These are phyloP conservation scores for Ellobius talpinus DNA, from an alignment of 2,113 vertebrate genomes.

Conservation along the genomic window DNA sequence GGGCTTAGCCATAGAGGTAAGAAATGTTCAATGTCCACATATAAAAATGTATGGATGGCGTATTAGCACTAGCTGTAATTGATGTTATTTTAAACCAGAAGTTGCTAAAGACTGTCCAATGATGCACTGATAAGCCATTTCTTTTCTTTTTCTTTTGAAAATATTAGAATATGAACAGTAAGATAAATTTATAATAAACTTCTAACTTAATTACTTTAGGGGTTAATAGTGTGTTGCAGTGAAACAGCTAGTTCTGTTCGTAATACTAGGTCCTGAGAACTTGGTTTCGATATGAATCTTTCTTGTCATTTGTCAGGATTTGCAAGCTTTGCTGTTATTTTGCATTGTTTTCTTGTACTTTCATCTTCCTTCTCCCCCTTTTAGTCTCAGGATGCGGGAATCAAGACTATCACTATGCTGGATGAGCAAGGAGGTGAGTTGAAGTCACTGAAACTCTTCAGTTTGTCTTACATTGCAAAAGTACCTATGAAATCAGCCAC, in stretches of 20 bases:
- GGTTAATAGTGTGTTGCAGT: constrained; percentile 27
- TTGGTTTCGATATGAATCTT: constrained; percentile 38
- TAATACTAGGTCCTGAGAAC: constrained; percentile 9
- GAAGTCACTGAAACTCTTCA: background rate
- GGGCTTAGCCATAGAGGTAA: constrained; percentile 96
- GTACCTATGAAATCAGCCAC: background rate
- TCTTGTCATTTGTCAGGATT: constrained; percentile 26
- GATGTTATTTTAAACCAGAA: constrained; percentile 49
- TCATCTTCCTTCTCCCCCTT: constrained; percentile 39
- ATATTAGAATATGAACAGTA: constrained; percentile 21
- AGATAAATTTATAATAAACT: constrained; percentile 33
- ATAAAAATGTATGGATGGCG: constrained; percentile 20
- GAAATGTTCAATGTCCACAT: constrained; percentile 67
- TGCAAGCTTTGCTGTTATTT: constrained; percentile 51
- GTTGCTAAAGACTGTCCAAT: constrained; percentile 45
- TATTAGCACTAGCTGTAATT: constrained; percentile 41
- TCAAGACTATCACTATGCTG: constrained; percentile 55
- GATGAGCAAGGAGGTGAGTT: constrained; percentile 87
- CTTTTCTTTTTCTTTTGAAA: constrained; percentile 40
- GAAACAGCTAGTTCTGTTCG: background rate
- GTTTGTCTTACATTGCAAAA: background rate
- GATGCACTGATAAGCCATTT: background rate
- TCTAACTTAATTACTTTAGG: constrained; percentile 18
- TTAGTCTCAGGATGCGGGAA: constrained; percentile 75
- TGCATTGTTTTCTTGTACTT: constrained; percentile 30